Evolutionary conservation across 2,113 vertebrate genomes (phyloP), one percentile per base, ranked within the genome.

Genomic region (Pholis gunnellus): DNA sequence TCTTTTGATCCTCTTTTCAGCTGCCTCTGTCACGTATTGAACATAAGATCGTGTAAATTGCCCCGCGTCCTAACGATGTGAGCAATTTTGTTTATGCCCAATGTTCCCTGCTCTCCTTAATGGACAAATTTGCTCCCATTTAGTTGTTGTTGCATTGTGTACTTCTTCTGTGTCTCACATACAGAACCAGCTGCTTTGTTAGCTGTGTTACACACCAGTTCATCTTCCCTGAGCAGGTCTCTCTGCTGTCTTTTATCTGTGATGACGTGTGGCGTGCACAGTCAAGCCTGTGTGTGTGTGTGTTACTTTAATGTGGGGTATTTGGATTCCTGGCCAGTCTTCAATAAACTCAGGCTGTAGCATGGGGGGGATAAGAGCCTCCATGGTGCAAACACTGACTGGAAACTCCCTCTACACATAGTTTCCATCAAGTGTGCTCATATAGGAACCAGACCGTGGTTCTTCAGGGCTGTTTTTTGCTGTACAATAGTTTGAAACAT

Each of bases 321-420:
- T 88, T 88, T 87, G 74, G 57, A 91, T 91, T 91, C 87, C 82
- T 91, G 91, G 86, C 90, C 36, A n/a, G 83, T 79, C 82, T 79
- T 83, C 85, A 87, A 75, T 86, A 88, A 91, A 85, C 86, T 31
- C 57, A 56, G 57, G 64, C 85, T 82, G 72, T 81, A 79, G 78
- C 52, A 1, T 72, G 70, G 40, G 40, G 40, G 70, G 46, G 85
- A 91, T 92, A 89, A 87, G 82, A 61, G 84, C 76, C 76, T 76
- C 68, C 61, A 17, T 72, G 83, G 61, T 79, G 81, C 90, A 88
- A 87, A 88, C 83, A 85, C 56, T 60, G 61, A 82, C 57, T 71
- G 79, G 67, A 88, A 81, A 86, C 80, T 83, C 75, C 80, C 76
- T 59, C 59, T n/a, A 29, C 64, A 81, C 85, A 90, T 81, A 87